Evolutionary conservation across 2,113 vertebrate genomes (phyloP).

Genomic region (Oryzias melastigma): DNA sequence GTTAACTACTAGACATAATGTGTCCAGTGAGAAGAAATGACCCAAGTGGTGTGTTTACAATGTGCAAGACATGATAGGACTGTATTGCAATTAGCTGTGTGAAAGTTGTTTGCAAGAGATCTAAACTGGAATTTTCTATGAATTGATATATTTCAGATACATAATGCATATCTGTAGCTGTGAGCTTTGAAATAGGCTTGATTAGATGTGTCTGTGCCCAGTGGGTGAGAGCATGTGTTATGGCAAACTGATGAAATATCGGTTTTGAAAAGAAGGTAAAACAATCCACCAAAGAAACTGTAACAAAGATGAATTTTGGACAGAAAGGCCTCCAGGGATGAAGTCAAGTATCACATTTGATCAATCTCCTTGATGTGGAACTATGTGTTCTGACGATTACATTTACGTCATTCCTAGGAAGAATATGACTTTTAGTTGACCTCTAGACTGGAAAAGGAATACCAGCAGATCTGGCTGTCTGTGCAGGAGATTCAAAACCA

Average conservation of each 20-base stretch:
- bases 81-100: too few relatives aligned
- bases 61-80: too few relatives aligned
- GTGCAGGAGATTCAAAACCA: conserved; percentile 29
- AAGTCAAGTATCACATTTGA: conserved; percentile 11
- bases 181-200: too few relatives aligned
- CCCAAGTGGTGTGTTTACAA: too few relatives aligned
- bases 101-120: too few relatives aligned
- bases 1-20: too few relatives aligned
- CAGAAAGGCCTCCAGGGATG: conserved; percentile 34
- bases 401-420: conserved; percentile 2
- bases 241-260: conserved; percentile 7
- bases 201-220: too few relatives aligned
- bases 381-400: not conserved
- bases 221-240: not conserved
- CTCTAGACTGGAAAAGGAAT: conserved; percentile 4
- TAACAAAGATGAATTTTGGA: conserved; percentile 29
- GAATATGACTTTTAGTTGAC: conserved; percentile 32
- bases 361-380: not conserved
- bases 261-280: conserved; percentile 8
- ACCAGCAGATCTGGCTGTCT: conserved; percentile 14
- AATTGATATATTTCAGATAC: too few relatives aligned
- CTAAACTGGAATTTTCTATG: too few relatives aligned
- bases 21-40: too few relatives aligned
- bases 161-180: too few relatives aligned
- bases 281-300: conserved; percentile 20